These are phyloP conservation scores for Pimpla rufipes DNA, from an alignment of 2,888 invertebrate genomes.

Conservation along the genomic window DNA sequence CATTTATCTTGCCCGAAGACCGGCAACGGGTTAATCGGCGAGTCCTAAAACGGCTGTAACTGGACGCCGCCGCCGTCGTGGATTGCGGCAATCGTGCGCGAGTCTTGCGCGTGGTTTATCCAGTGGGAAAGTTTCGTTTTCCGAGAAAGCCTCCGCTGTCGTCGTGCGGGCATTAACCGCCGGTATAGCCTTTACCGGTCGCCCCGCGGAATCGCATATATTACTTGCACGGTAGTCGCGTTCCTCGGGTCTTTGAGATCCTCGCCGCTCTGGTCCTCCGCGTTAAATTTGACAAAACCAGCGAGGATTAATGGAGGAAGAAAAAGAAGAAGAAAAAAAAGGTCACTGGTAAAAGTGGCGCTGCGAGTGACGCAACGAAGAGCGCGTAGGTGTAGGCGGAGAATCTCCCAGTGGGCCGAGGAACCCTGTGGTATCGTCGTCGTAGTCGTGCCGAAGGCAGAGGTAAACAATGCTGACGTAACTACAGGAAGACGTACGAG, in stretches of 20 bases:
- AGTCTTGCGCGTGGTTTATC: slow-evolving; percentile 24
- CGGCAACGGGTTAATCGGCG: slow-evolving; percentile 31
- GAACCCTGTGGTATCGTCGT: slow-evolving; percentile 34
- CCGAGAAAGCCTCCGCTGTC: slow-evolving; percentile 24
- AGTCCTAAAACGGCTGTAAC: slow-evolving; percentile 8
- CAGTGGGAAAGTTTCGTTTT: slow-evolving; percentile 59
- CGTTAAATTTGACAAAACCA: no score
- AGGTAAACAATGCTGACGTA: slow-evolving; percentile 81
- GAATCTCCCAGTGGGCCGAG: slow-evolving; percentile 6
- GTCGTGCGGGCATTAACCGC: background rate
- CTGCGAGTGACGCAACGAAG: slow-evolving; percentile 50
- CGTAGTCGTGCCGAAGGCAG: slow-evolving; percentile 65
- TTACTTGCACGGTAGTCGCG: background rate
- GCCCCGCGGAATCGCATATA: slow-evolving; percentile 14
- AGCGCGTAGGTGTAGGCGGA: slow-evolving; percentile 25
- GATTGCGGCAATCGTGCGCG: slow-evolving; percentile 23
- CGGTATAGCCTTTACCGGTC: slow-evolving; percentile 10
- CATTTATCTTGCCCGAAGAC: slow-evolving; percentile 20
- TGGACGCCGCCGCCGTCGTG: slow-evolving; percentile 18
- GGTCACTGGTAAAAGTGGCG: slow-evolving; percentile 22
- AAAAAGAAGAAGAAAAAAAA: slow-evolving; percentile 19
- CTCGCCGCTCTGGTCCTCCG: background rate
- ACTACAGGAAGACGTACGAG: slow-evolving; percentile 78
- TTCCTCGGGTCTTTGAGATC: background rate
- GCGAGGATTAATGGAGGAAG: slow-evolving; percentile 19